phyloP scores from a whole-genome alignment of 2,797 vertebrate species.

The Kryptopterus vitreolus region DNA sequence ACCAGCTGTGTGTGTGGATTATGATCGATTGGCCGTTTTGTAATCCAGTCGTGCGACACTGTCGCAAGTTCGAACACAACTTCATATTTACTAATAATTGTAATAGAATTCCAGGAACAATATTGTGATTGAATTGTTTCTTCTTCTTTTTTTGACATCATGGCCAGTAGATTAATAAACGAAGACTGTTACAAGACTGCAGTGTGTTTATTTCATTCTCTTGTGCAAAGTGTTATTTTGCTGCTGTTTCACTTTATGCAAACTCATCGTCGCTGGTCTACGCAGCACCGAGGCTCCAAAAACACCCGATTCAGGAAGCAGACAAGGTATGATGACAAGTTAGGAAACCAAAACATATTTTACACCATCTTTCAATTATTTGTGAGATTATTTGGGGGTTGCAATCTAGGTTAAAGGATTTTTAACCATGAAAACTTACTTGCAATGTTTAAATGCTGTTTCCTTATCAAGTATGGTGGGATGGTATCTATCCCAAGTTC shows the following conservation, averaged over 20 bases:
- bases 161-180: conserved; percentile 50
- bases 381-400: neutral
- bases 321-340: neutral
- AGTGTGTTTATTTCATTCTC: neutral
- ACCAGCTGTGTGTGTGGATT: conserved; percentile 11
- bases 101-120: conserved; percentile 47
- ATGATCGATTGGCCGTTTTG: conserved; percentile 24
- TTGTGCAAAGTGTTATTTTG: neutral
- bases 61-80: conserved; percentile 25
- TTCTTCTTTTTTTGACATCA: conserved; percentile 38
- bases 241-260: neutral
- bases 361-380: neutral
- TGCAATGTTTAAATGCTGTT: neutral
- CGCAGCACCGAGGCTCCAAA: neutral
- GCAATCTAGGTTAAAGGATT: neutral
- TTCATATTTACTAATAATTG: conserved; percentile 41
- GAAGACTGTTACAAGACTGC: conserved; percentile 40
- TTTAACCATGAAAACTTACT: neutral
- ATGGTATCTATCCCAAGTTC: neutral
- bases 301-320: neutral
- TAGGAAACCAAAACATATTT: neutral
- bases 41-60: conserved; percentile 25
- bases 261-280: neutral
- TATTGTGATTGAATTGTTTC: conserved; percentile 39
- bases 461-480: neutral